Base-by-base conservation (phyloP, 64 coral and sea anemone genomes). In the Pocillopora damicornis region DNA sequence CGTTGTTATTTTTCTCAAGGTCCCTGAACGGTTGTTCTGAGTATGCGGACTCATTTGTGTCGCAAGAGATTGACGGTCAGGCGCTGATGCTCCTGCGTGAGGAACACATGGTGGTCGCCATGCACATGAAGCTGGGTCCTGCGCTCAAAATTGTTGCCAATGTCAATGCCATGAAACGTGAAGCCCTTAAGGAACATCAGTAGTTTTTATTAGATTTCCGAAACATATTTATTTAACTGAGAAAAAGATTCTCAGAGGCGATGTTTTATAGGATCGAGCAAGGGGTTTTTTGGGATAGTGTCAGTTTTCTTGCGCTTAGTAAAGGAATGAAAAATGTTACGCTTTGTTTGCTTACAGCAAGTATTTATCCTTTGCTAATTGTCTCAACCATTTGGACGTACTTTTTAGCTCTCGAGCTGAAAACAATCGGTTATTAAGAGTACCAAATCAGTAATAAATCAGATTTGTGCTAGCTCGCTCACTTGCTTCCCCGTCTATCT, bases 51-150 rank as follows among this genome's bases (percentile, higher is more conserved):
- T 80, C 89, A 1, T 98, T 98, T 79, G 83, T 94, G 56, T 86
- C 90, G 13, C 92, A 98, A 77, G 96, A 98, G 77, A 98, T 98
- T 77, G 96, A 98, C 86, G 96, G 96, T 15, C 93, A 98, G 82
- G 96, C 96, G 7, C 63, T 98, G 73, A 98, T 98, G 96, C 73
- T 98, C 15, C 73, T 98, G 11, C 86, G 87, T n/a, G 96, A 98
- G 20, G 96, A 98, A 77, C 96, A 98, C 78, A 92, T 98, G 90
- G 96, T 98, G 0, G 96, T 98, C 38, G 93, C 93, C 1, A 77
- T 98, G 87, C 91, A 98, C 34, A 98, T 98, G 96, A 98, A 98
- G 72, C 88, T 98, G 18, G 96, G 96, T 22, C 96, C 96, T 45
- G 96, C 96, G 11, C 92, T 98, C 25, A 98, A 98, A 92, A 86